Base-by-base conservation (phyloP, 2,797 vertebrate species). In the Gymnoscopelus braueri region DNA sequence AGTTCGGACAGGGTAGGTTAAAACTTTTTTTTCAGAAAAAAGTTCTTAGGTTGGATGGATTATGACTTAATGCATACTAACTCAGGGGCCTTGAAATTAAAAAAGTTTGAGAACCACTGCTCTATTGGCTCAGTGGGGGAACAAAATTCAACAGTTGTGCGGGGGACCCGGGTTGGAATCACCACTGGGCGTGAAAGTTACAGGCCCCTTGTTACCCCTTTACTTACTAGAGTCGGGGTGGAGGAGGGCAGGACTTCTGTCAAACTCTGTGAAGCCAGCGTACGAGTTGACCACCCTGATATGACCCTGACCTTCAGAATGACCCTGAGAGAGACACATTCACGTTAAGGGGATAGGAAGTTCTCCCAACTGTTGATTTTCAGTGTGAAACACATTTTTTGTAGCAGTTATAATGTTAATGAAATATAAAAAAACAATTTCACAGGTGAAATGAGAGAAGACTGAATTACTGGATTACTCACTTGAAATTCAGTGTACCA, bases 251-350 rank as follows among this genome's bases (percentile, higher is more conserved):
- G 95, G 94, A 57, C 83, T 92, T 87, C 80, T 88, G 79, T 90
- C 89, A 63, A 94, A 92, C 50, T 98, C 96, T 1, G 93, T 92
- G 87, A 98, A 97, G n/a, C 95, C 96, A 67, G 94, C 89, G 0
- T 94, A 95, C 3, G 97, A 97, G 90, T 94, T 95, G 74, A 96
- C 93, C 0, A 92, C 94, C 82, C 94, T 93, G 69, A 97, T 92
- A 44, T 90, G 90, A 81, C 89, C 82, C 3, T 89, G 92, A 73
- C 88, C 79, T 86, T 96, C 94, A 69, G 79, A 66, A 26, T 88
- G 90, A 86, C 64, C 84, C 95, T 96, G 81, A 71, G 3, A 82
- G 1, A 51, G 0, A 74, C 4, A 72, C 1, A 47, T 12, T 54
- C 14, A 32, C 2, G 29, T 59, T 26, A 4, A 60, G 13, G 11